Evolutionary conservation across 1,140 invertebrate species (phyloP).

Genomic region (Zaprionus vittiger): DNA sequence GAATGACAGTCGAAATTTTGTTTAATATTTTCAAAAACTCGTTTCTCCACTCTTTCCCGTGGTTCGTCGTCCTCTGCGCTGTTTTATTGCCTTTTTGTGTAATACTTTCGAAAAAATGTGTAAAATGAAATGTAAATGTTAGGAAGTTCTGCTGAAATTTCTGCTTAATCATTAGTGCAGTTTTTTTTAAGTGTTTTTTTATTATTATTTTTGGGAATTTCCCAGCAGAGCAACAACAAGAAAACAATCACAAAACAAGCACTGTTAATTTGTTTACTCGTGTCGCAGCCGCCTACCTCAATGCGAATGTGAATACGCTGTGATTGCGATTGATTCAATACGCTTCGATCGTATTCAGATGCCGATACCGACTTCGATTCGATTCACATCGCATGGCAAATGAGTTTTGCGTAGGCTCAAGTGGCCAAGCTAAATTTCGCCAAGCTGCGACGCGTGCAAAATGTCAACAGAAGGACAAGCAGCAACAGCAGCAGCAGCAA

Average conservation of each 20-base stretch:
- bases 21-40: conserved; percentile 22
- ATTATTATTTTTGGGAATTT: conserved; percentile 8
- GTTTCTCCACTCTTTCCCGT: conserved; percentile 13
- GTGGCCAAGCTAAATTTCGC: conserved; percentile 26
- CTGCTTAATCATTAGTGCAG: conserved; percentile 11
- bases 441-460: conserved; percentile 66
- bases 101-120: conserved; percentile 20
- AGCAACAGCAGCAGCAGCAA: conserved; percentile 28
- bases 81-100: background rate
- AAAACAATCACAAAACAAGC: background rate
- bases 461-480: conserved; percentile 81
- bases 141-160: conserved; percentile 12
- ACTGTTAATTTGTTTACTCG: conserved; percentile 18
- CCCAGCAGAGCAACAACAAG: background rate
- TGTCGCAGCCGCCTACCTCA: conserved; percentile 26
- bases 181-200: background rate
- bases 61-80: conserved; percentile 30
- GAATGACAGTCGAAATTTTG: background rate
- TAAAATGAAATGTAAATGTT: conserved; percentile 2
- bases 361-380: background rate
- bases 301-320: conserved; percentile 12
- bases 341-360: background rate
- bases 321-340: conserved; percentile 12
- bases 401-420: conserved; percentile 57
- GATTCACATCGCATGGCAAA: conserved; percentile 20